Evolutionary conservation across 2,797 vertebrate species (phyloP).

Genomic region (Sebastes steindachneri): DNA sequence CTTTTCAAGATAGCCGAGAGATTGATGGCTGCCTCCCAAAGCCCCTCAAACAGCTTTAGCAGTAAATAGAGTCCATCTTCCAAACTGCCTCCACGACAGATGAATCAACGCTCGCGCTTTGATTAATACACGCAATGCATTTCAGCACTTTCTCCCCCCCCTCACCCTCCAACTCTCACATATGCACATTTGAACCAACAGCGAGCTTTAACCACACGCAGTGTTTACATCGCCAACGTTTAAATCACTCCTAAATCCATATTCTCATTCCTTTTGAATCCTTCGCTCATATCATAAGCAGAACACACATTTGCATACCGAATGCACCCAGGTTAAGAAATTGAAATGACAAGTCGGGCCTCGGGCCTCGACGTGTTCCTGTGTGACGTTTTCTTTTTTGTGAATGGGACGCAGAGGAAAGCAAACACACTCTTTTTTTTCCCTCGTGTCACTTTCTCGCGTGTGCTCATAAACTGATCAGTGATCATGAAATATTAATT

Average conservation of each 20-base stretch:
- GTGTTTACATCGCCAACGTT: conserved; percentile 16
- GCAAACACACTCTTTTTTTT: conserved; percentile 7
- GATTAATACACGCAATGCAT: conserved; percentile 81
- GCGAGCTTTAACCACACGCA: conserved; percentile 15
- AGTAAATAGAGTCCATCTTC: conserved; percentile 88
- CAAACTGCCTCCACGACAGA: conserved; percentile 82
- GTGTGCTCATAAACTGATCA: conserved; percentile 35
- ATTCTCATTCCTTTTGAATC: conserved; percentile 16
- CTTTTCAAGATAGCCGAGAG: conserved; percentile 84
- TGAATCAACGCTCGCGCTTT: conserved; percentile 79
- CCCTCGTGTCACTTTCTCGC: conserved; percentile 32
- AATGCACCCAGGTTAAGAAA: background rate
- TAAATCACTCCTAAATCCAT: conserved; percentile 30
- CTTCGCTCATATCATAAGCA: background rate
- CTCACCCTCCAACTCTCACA: conserved; percentile 4
- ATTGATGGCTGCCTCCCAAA: conserved; percentile 85
- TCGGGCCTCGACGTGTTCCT: background rate
- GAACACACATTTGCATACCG: conserved; percentile 11
- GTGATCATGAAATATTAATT: conserved; percentile 61
- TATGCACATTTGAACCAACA: conserved; percentile 40
- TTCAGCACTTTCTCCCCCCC: conserved; percentile 43
- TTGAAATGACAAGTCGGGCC: conserved; percentile 1
- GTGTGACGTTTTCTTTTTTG: background rate
- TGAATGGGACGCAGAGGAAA: conserved; percentile 27
- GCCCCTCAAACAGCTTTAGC: conserved; percentile 80